Base-by-base conservation (phyloP, 2,888 invertebrate species). In the Panzeria rudis region DNA sequence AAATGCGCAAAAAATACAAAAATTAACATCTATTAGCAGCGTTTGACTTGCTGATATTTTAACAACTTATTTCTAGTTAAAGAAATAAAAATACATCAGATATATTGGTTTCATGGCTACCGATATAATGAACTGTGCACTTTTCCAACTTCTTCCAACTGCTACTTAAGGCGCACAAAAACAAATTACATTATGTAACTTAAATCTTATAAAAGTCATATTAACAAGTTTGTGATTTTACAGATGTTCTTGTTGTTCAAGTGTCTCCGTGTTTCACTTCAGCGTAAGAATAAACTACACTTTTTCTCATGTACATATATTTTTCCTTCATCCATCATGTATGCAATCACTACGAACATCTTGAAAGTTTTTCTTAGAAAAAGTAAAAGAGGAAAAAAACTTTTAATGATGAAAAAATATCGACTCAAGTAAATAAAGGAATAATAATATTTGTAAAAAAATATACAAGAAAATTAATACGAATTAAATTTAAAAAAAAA, bases 381-480 rank as follows among this genome's bases (percentile, higher is more conserved):
- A 75, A 32, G 7, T 29, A 8, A n/a, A n/a, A 61, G 64, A 25
- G 20, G 25, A 29, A 35, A 23, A n/a, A 71, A 79, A 79, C 29
- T 79, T 79, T 79, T 79, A 79, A 79, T 71, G 78, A 79, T 71
- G 61, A 20, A 62, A 50, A 62, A 71, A 61, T 29, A 50, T 61
- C 20, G 61, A 71, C 20, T 61, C 3, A 44, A 56, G n/a, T 23
- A n/a, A 59, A 35, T 11, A 56, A 50, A 54, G 13, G 13, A 52
- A 20, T 32, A 68, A 68, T 32, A 32, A 7, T 17, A 44, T n/a
- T n/a, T 25, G n/a, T 20, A 47, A 13, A n/a, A 25, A 15, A 38
- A 62, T 6, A 13, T 41, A 5, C 13, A 41, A 15, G 9, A 20
- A 73, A 61, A 61, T 23, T 25, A 17, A n/a, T n/a, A 73, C 35